Evolutionary conservation across 2,113 vertebrate species (phyloP).

Genomic region (Herpetotheres cachinnans): DNA sequence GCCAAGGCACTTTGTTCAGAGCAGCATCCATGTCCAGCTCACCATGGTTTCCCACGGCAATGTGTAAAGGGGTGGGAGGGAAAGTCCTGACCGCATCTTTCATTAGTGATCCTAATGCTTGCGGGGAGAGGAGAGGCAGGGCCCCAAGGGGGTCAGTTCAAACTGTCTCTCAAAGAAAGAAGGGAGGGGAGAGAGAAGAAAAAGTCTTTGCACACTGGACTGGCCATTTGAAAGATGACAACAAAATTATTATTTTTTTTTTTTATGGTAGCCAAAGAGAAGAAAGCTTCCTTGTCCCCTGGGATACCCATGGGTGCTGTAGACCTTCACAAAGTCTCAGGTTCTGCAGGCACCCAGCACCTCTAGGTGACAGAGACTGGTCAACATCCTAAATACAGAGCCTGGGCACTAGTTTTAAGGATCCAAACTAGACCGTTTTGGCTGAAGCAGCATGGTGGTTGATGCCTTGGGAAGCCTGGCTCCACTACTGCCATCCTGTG

Average conservation of each 20-base stretch:
- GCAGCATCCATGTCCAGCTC: neutral
- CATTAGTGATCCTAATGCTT: neutral
- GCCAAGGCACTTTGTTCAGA: neutral
- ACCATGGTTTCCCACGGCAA: neutral
- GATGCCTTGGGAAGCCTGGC: neutral
- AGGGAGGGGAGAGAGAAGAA: neutral
- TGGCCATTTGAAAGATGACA: neutral
- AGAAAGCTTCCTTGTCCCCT: neutral
- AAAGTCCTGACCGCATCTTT: neutral
- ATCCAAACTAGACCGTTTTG: neutral
- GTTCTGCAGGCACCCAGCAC: neutral
- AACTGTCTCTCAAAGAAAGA: neutral
- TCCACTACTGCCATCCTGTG: accelerated
- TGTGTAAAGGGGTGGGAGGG: neutral
- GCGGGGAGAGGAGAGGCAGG: neutral
- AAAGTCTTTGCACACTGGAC: neutral
- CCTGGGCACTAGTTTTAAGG: neutral
- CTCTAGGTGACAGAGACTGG: neutral
- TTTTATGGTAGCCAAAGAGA: neutral
- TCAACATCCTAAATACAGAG: neutral
- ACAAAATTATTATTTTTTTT: neutral
- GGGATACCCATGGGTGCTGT: neutral
- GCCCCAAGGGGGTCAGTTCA: neutral
- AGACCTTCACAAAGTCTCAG: accelerated
- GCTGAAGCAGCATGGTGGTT: neutral